These are phyloP conservation scores for Balanococcus diminutus DNA, from an alignment of 2,888 invertebrate species.

Conservation along the genomic window DNA sequence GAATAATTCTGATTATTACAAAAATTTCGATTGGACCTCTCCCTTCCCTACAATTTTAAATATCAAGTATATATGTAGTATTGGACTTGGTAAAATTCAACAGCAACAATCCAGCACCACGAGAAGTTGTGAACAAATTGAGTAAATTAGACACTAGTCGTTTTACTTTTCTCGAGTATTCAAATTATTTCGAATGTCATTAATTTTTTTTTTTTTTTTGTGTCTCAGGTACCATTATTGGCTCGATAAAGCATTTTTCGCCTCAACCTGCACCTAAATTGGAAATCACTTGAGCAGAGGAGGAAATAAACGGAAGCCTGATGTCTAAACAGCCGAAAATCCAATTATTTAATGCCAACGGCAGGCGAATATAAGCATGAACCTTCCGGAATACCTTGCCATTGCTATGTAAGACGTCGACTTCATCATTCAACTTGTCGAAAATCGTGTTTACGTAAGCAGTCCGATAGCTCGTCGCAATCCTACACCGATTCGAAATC, in stretches of 20 bases:
- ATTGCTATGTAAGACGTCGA: constrained; percentile 48
- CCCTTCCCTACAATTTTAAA: too few relatives aligned
- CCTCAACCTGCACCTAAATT: neutral
- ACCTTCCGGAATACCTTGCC: constrained; percentile 47
- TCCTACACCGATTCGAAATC: neutral
- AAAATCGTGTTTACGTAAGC: constrained; percentile 44
- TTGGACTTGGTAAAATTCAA: too few relatives aligned
- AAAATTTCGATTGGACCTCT: too few relatives aligned
- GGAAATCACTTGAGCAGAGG: neutral
- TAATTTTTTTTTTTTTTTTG: neutral
- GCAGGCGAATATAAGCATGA: constrained; percentile 52
- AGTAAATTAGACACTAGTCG: neutral
- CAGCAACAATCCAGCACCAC: too few relatives aligned
- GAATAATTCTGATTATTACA: too few relatives aligned
- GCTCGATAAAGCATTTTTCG: neutral
- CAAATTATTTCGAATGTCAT: too few relatives aligned
- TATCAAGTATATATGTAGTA: too few relatives aligned
- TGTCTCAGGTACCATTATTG: neutral
- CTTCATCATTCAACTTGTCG: neutral
- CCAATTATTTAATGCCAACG: constrained; percentile 51
- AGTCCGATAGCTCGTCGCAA: neutral
- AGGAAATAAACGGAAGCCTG: constrained; percentile 2
- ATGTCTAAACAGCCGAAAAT: constrained; percentile 5
- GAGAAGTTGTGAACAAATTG: neutral
- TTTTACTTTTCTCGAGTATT: neutral